Base-by-base conservation (phyloP, 2,888 invertebrate species). In the Corbicula japonica region DNA sequence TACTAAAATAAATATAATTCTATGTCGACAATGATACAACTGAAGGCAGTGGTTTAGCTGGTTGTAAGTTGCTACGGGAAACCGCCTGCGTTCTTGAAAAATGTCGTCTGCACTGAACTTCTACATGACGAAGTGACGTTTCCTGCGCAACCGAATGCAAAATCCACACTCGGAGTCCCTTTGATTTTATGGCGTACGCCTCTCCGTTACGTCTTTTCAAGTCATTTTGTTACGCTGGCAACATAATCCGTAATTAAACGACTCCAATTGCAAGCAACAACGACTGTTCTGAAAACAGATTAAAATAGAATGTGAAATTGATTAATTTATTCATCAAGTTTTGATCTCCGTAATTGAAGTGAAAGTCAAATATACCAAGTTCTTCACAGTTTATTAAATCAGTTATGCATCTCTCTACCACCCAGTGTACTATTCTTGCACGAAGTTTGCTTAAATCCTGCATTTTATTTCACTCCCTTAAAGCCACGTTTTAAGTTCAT, bases 281-380 rank as follows among this genome's bases (percentile, higher is more conserved):
- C 21, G 62, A 32, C 54, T 28, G 12, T 23, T 38, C 71, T 72
- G 71, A 72, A 72, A 72, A 62, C 44, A 72, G 21, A 52, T 26
- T 23, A 34, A 38, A 15, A 30, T 18, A 54, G 41, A 18, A 54
- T 61, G 38, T 72, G 23, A 72, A 62, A 41, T 41, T 61, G 32
- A 30, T 58, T 69, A 75, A 75, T 58, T 61, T 75, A 75, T 75
- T 75, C 68, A 70, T 58, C 32, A 60, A 23, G 26, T 60, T 74
- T 54, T 41, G 28, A 66, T 50, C 8, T 38, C 12, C 52, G n/a
- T 32, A 44, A 68, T 38, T 60, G 28, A 26, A 52, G 48, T 52
- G 52, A 44, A 66, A 41, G 54, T 54, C 68, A 68, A 61, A 75
- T 52, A 75, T 66, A 54, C 60, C 44, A 23, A 44, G 15, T 60